These are phyloP conservation scores for Ceratina japonica DNA, from an alignment of 1,140 invertebrate genomes.

Conservation along the genomic window DNA sequence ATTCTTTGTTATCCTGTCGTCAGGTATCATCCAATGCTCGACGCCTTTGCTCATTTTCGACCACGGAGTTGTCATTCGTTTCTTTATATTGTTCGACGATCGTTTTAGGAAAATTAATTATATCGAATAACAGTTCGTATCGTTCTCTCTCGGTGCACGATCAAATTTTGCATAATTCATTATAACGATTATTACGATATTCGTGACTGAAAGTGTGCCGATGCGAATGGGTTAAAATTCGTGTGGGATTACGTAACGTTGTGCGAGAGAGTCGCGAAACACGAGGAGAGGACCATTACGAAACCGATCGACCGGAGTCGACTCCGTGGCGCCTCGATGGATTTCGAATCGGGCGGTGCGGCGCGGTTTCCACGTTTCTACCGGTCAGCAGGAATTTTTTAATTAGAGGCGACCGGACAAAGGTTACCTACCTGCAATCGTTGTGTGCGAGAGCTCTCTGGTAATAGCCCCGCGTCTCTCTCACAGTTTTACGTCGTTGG, in stretches of 20 bases:
- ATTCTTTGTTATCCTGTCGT: neutral
- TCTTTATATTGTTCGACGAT: too few species aligned
- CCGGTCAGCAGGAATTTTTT: conserved; percentile 34
- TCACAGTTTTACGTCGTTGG: neutral
- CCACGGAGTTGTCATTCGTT: too few species aligned
- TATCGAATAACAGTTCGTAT: too few species aligned
- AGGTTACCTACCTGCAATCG: too few species aligned
- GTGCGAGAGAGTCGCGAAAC: conserved; percentile 21
- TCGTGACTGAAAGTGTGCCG: neutral
- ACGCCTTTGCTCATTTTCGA: too few species aligned
- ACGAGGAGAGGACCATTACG: conserved; percentile 10
- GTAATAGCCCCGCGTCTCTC: conserved; percentile 7
- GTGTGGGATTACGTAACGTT: conserved; percentile 24
- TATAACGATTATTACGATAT: neutral
- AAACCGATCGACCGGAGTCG: conserved; percentile 25
- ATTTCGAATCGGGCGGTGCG: conserved; percentile 16
- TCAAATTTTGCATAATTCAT: too few species aligned
- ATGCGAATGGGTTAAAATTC: conserved; percentile 20
- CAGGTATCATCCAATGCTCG: too few species aligned
- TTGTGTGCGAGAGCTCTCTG: too few species aligned
- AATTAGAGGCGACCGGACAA: conserved; percentile 25
- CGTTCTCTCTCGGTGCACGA: too few species aligned
- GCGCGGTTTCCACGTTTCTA: conserved; percentile 9
- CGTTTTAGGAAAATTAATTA: too few species aligned
- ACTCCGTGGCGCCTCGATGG: conserved; percentile 17